Conservation (phyloP, 2,888 invertebrate genomes). For the Drepana falcataria region DNA sequence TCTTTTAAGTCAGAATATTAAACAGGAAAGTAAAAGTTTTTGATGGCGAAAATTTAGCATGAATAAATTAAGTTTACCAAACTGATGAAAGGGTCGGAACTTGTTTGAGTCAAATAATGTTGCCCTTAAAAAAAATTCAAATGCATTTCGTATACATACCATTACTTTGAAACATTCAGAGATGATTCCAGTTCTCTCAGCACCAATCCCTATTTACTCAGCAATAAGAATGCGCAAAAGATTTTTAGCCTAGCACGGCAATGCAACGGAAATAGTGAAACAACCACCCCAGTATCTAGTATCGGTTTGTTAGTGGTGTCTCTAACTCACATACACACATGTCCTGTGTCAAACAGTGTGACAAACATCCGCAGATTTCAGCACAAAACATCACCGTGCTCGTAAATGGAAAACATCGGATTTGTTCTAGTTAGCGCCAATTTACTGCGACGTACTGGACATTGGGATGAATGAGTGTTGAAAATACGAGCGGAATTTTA, state of each 20-base stretch:
- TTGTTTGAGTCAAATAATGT: too few relatives aligned
- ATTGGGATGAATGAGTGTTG: neutral
- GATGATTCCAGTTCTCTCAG: neutral
- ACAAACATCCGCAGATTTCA: neutral
- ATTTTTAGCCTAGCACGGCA: constrained; percentile 17
- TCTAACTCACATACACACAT: constrained; percentile 6
- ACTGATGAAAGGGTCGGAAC: too few relatives aligned
- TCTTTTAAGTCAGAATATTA: neutral
- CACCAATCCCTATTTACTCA: constrained; percentile 12
- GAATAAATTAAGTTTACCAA: neutral
- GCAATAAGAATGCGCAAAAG: constrained; percentile 16
- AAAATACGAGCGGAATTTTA: neutral
- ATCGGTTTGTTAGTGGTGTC: constrained; percentile 25
- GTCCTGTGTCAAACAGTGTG: constrained; percentile 6
- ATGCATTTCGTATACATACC: too few relatives aligned
- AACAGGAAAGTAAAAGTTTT: neutral
- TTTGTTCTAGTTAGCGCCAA: constrained; percentile 12
- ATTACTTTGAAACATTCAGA: too few relatives aligned
- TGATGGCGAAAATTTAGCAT: neutral
- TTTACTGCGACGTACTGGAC: constrained; percentile 11
- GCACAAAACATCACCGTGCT: constrained; percentile 7
- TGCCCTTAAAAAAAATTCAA: too few relatives aligned
- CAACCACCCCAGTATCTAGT: constrained; percentile 21
- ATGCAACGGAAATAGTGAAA: constrained; percentile 26
- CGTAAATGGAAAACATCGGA: constrained; percentile 14